Evolutionary conservation across 2,113 vertebrate genomes (phyloP).

Genomic region (Mystacornis crossleyi): DNA sequence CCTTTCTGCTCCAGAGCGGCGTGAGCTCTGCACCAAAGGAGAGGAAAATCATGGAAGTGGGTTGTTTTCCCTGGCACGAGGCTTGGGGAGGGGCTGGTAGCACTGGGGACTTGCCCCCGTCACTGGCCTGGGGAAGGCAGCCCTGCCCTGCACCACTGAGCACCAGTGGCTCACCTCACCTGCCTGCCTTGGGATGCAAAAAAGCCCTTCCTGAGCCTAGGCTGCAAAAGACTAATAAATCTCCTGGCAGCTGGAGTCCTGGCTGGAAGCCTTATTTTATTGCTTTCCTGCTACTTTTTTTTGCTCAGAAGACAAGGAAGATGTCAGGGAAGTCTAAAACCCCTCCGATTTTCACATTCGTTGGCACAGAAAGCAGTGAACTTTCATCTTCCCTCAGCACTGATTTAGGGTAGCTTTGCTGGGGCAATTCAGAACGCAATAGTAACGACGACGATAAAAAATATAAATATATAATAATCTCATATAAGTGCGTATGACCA

Average conservation of each 20-base stretch:
- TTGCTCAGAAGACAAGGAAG: neutral
- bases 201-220: neutral
- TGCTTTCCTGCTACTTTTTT: neutral
- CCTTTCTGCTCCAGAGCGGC: neutral
- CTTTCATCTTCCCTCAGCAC: neutral
- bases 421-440: neutral
- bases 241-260: neutral
- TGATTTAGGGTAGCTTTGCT: neutral
- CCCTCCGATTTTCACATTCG: neutral
- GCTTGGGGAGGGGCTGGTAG: neutral
- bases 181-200: neutral
- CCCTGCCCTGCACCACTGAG: neutral
- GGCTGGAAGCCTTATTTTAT: neutral
- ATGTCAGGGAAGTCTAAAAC: neutral
- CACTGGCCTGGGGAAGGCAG: neutral
- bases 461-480: neutral
- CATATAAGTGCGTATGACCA: neutral
- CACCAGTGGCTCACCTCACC: neutral
- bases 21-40: neutral
- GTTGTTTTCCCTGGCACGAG: neutral
- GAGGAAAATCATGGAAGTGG: neutral
- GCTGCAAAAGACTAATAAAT: conserved; percentile 5
- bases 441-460: neutral
- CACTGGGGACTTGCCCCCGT: neutral
- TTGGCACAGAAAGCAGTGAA: neutral